A percentile compares a stretch with the other conserved stretches of the same genome.
phyloP scores from a whole-genome alignment of 2,888 invertebrate genomes.

The Hemithea aestivaria region DNA sequence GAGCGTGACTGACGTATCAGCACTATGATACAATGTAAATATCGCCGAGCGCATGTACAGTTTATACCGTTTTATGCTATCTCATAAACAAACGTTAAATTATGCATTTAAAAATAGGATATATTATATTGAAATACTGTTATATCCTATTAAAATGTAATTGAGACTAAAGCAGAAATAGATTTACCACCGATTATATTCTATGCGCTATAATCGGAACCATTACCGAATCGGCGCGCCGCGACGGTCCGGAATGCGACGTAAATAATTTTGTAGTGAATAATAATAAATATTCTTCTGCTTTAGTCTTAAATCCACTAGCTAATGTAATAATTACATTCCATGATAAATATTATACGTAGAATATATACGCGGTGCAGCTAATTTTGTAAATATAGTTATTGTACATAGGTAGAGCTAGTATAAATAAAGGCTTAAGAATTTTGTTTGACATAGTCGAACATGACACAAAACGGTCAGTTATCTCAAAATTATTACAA shows the following conservation, averaged over 20 bases:
- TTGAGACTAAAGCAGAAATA: conserved; percentile 24
- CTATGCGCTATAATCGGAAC: background rate
- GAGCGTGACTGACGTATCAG: conserved; percentile 31
- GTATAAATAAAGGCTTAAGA: conserved; percentile 36
- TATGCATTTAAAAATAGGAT: conserved; percentile 29
- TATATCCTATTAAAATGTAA: conserved; percentile 11
- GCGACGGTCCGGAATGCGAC: conserved; percentile 1
- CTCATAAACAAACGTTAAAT: conserved; percentile 21
- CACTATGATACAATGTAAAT: conserved; percentile 40
- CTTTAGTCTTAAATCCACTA: conserved; percentile 51
- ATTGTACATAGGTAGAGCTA: conserved; percentile 66
- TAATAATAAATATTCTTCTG: conserved; percentile 24
- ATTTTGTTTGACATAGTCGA: conserved; percentile 41
- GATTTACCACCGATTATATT: conserved; percentile 1
- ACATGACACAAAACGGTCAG: conserved; percentile 25
- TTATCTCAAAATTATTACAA: conserved; percentile 17
- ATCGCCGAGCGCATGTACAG: conserved; percentile 29
- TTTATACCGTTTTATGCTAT: conserved; percentile 20
- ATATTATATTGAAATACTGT: conserved; percentile 15
- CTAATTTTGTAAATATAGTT: conserved; percentile 64
- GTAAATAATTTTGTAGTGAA: conserved; percentile 8
- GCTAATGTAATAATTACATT: conserved; percentile 62
- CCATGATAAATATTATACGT: conserved; percentile 51
- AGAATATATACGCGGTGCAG: conserved; percentile 52
- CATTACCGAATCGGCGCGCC: no score